Evolutionary conservation across 2,888 invertebrate genomes (phyloP), one percentile per base, ranked within the genome.

Genomic region (Bursaphelenchus okinawaensis): DNA sequence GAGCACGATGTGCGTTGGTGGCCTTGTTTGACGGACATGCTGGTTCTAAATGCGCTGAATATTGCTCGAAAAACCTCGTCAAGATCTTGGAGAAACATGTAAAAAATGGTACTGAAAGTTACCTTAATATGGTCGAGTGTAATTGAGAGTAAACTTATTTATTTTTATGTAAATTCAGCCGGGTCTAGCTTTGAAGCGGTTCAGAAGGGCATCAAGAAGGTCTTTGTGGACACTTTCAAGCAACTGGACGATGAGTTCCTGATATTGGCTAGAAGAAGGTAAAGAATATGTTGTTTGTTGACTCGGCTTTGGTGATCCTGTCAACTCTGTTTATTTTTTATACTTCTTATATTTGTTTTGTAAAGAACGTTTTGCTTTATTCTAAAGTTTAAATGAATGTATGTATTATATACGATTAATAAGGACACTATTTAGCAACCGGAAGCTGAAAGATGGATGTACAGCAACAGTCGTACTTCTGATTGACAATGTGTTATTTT

Each of bases 361-460:
- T n/a, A n/a, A n/a, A n/a, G n/a, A n/a, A n/a, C n/a, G n/a, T n/a
- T n/a, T n/a, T n/a, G n/a, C n/a, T n/a, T n/a, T n/a, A n/a, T n/a
- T n/a, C n/a, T n/a, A n/a, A n/a, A n/a, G n/a, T n/a, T n/a, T n/a
- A n/a, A n/a, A n/a, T n/a, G n/a, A n/a, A n/a, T n/a, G n/a, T n/a
- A n/a, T n/a, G n/a, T n/a, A n/a, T n/a, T n/a, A n/a, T n/a, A 40
- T 52, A 7, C 23, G 3, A 23, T 23, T 28, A 12, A 62, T 23
- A 16, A n/a, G 12, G 1, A 3, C 50, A 6, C 56, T 26, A 26
- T 74, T 80, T 27, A 86, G 86, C 29, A 85, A 85, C 68, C 86
- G 86, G n/a, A 77, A 83, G 1, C 85, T 85, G 85, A 86, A 86
- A 72, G 86, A 86, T 77, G 86, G 86, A 1, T 83, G 85, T 0